phyloP scores from a whole-genome alignment of 2,888 invertebrate genomes.

The Unio pictorum region DNA sequence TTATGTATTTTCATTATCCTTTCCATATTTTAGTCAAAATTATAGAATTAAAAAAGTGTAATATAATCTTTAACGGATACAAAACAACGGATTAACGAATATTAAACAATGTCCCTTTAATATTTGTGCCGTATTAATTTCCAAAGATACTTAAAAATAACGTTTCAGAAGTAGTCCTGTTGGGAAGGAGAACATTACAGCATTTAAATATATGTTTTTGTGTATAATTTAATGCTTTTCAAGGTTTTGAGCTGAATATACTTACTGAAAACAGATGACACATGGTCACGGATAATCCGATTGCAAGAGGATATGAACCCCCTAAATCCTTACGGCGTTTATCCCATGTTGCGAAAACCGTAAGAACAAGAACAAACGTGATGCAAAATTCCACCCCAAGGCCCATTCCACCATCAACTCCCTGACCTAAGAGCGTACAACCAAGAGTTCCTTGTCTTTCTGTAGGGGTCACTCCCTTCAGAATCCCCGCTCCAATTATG shows the following conservation, averaged over 20 bases:
- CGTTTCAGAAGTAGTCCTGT: too few relatives aligned
- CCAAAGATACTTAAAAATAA: too few relatives aligned
- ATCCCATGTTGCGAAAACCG: slow-evolving; percentile 88
- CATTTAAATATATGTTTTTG: too few relatives aligned
- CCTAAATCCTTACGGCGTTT: slow-evolving; percentile 83
- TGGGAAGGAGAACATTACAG: too few relatives aligned
- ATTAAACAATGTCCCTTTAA: too few relatives aligned
- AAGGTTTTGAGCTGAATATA: slow-evolving; percentile 35
- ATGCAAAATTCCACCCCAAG: slow-evolving; percentile 87
- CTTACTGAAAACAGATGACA: slow-evolving; percentile 90
- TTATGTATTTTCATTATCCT: too few relatives aligned
- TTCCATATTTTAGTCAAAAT: too few relatives aligned
- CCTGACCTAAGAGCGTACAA: slow-evolving; percentile 74
- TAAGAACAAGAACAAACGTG: slow-evolving; percentile 88
- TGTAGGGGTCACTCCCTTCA: slow-evolving; percentile 73
- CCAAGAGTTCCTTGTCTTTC: slow-evolving; percentile 90
- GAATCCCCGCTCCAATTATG: slow-evolving; percentile 91
- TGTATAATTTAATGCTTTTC: too few relatives aligned
- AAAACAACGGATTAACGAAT: too few relatives aligned
- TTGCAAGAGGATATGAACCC: slow-evolving; percentile 84
- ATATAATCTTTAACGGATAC: too few relatives aligned
- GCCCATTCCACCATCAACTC: slow-evolving; percentile 79
- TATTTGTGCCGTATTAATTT: too few relatives aligned
- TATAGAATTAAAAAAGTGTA: too few relatives aligned
- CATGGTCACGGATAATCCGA: slow-evolving; percentile 88